Conservation (phyloP, 2,888 invertebrate species). For the Anoncus sp. region DNA sequence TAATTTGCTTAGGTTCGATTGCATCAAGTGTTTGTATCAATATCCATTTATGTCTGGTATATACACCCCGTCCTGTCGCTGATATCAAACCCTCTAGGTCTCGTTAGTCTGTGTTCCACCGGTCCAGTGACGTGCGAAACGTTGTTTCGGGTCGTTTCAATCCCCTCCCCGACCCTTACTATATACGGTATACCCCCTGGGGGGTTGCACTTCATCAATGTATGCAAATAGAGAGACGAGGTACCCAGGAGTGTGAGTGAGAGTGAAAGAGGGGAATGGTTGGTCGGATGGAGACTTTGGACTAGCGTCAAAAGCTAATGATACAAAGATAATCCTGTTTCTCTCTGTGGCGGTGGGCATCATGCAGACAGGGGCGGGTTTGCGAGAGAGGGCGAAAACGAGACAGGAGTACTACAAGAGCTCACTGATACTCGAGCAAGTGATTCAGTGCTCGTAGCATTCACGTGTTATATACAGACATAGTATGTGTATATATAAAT, state of each 20-base stretch:
- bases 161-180: neutral
- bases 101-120: constrained; percentile 45
- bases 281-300: constrained; percentile 55
- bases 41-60: constrained; percentile 41
- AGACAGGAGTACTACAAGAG: constrained; percentile 21
- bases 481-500: constrained; percentile 9
- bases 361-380: constrained; percentile 16
- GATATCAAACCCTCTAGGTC: constrained; percentile 25
- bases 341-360: constrained; percentile 53
- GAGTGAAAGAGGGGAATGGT: constrained; percentile 9
- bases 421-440: constrained; percentile 39
- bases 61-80: neutral
- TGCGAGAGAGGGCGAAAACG: constrained; percentile 2
- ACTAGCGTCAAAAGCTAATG: constrained; percentile 80
- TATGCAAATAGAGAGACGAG: constrained; percentile 72
- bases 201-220: constrained; percentile 69
- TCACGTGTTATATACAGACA: too few relatives aligned
- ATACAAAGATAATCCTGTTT: constrained; percentile 78
- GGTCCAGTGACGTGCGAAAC: constrained; percentile 59
- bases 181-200: neutral
- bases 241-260: constrained; percentile 17
- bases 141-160: constrained; percentile 54
- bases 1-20: constrained; percentile 21
- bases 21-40: constrained; percentile 25
- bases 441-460: constrained; percentile 23